Base-by-base conservation (phyloP, 2,113 vertebrate genomes). In the Anhinga anhinga region DNA sequence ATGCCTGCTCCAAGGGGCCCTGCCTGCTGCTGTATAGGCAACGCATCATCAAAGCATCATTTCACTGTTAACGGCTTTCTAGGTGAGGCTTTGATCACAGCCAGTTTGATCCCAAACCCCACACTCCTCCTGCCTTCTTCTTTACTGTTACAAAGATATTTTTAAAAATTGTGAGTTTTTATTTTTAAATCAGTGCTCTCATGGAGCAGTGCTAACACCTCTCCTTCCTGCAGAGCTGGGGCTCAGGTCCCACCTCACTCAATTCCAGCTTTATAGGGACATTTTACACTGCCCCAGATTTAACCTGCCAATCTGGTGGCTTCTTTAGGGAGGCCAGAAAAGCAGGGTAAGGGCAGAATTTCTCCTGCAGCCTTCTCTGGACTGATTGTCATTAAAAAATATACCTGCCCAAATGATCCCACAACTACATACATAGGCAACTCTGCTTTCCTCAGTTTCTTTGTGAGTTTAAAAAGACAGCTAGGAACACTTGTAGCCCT, bases 81-180 rank as follows among this genome's bases (percentile, higher is more conserved):
- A 38, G 42, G 59, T 45, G 70, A 88, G n/a, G 34, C 95, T 94
- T 96, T 94, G 90, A 93, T 95, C 66, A 38, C 71, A 88, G 58
- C 2, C 36, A 21, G 44, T 88, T 90, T 94, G 59, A 34, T 81
- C 61, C 47, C 55, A 81, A 55, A 34, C 40, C 47, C n/a, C 58
- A 55, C 47, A 20, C 7, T 69, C 40, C 49, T 82, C 36, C 63
- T 29, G 36, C 45, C 18, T 3, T 6, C 47, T 52, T 66, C 73
- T 91, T 83, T 36, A 27, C 15, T 30, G 27, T 82, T 76, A 88
- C 65, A 69, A 86, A 79, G 47, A 58, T 7, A 8, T 61, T 70
- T 85, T n/a, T 27, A 14, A 61, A 77, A n/a, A 79, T 38, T 13
- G 16, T 0, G 0, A 25, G 20, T 8, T 71, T 93, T 89, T 80